A percentile compares a stretch with the other conserved stretches of the same genome.
phyloP scores from a whole-genome alignment of 2,797 vertebrate genomes.

The Acrossocheilus fasciatus region DNA sequence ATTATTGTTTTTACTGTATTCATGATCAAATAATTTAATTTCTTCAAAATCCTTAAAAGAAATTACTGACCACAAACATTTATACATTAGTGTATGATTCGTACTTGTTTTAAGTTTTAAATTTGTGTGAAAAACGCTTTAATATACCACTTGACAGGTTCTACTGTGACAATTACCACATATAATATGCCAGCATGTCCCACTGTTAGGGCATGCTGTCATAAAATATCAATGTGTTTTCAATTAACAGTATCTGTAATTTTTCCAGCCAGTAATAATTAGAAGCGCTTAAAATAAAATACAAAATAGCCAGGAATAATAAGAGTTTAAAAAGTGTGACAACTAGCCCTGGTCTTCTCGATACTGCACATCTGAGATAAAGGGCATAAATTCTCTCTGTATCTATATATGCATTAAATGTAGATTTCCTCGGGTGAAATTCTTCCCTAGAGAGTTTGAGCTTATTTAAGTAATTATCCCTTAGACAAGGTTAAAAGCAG shows the following conservation, averaged over 20 bases:
- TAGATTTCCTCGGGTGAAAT: conserved; percentile 18
- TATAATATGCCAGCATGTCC: background rate
- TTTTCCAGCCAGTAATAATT: too few relatives aligned
- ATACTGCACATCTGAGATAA: conserved; percentile 3
- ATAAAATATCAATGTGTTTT: background rate
- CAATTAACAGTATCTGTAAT: background rate
- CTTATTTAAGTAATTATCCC: conserved; percentile 17
- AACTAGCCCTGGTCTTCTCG: background rate
- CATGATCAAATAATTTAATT: background rate
- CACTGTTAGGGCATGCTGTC: background rate
- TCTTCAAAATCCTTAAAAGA: background rate
- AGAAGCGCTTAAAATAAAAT: background rate
- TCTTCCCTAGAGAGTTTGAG: background rate
- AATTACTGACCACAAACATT: background rate
- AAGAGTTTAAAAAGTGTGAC: background rate
- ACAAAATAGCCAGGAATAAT: background rate
- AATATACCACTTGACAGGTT: background rate
- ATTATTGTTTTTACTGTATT: background rate
- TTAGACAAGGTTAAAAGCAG: conserved; percentile 19
- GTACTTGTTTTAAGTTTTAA: background rate
- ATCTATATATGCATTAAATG: background rate
- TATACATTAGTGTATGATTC: background rate
- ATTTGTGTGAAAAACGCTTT: background rate
- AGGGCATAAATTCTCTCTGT: background rate
- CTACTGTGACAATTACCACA: background rate